Evolutionary conservation across 37 sponge, comb jelly and placozoan genomes (phyloP).

Genomic region (Dysidea cf. avara): DNA sequence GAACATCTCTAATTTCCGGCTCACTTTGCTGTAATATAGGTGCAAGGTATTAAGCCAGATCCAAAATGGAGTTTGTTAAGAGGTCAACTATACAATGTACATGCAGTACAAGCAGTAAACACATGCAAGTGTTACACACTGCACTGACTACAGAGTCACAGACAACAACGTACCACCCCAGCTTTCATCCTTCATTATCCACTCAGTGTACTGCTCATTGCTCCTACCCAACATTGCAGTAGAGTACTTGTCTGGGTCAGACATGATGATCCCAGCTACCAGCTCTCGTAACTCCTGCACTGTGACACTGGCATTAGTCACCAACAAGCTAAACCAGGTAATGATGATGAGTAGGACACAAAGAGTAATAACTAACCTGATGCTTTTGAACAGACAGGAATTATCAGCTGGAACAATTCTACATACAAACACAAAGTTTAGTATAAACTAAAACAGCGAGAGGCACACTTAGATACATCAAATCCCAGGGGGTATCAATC

Average conservation of each 20-base stretch:
- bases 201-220: constrained; percentile 44
- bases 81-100: no score
- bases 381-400: constrained; percentile 72
- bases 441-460: not conserved
- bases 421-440: not conserved
- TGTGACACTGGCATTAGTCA: constrained; percentile 5
- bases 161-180: constrained; percentile 57
- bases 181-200: constrained; percentile 62
- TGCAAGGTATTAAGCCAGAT: no score
- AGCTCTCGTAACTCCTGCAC: constrained; percentile 50
- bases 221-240: constrained; percentile 42
- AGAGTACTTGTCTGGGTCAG: constrained; percentile 54
- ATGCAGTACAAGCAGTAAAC: not conserved
- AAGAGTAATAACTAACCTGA: constrained; percentile 37
- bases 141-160: constrained; percentile 4
- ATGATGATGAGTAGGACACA: not conserved
- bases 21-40: no score
- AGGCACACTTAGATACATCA: no score
- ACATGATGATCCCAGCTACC: constrained; percentile 52
- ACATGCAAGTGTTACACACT: not conserved
- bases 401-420: constrained; percentile 74
- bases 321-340: constrained; percentile 28
- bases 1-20: no score
- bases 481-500: no score
- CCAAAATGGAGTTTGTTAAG: no score